Evolutionary conservation across 2,113 vertebrate genomes (phyloP).

Genomic region (Salvelinus sp.): DNA sequence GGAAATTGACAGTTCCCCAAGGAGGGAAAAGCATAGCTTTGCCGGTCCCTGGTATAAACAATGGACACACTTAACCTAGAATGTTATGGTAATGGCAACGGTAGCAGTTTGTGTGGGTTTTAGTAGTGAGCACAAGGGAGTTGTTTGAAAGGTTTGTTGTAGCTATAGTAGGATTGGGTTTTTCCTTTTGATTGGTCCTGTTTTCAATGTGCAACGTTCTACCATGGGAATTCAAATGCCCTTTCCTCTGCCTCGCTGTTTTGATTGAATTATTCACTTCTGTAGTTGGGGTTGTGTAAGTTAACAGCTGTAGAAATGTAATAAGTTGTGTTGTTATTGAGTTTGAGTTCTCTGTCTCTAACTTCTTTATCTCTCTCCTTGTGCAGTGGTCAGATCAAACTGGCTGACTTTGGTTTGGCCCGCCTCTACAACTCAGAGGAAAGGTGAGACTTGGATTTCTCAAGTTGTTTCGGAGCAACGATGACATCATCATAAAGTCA

Average conservation of each 20-base stretch:
- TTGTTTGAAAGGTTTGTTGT: too few species aligned
- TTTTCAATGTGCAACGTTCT: not conserved
- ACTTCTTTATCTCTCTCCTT: conserved; percentile 29
- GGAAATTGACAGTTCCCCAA: too few species aligned
- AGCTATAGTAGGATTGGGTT: too few species aligned
- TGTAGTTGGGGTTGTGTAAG: not conserved
- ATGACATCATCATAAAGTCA: not conserved
- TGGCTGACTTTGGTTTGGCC: conserved; percentile 95
- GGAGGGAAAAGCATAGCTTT: too few species aligned
- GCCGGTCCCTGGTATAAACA: too few species aligned
- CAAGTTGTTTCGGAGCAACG: not conserved
- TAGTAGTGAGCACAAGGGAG: too few species aligned
- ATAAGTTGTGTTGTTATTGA: not conserved
- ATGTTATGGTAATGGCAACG: too few species aligned
- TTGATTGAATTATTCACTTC: not conserved
- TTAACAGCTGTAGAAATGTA: not conserved
- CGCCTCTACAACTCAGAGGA: conserved; percentile 97
- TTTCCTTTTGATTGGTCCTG: too few species aligned
- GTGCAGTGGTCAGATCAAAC: conserved; percentile 92
- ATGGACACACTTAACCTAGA: too few species aligned
- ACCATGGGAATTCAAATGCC: not conserved
- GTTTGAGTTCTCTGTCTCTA: not conserved
- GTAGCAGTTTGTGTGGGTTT: too few species aligned
- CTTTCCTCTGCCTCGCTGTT: not conserved
- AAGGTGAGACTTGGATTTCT: conserved; percentile 77